A percentile compares a stretch with the other conserved stretches of the same genome.
These are phyloP conservation scores for Bergia puertoricense DNA, from an alignment of 92 coral and sea anemone genomes.

Conservation along the genomic window DNA sequence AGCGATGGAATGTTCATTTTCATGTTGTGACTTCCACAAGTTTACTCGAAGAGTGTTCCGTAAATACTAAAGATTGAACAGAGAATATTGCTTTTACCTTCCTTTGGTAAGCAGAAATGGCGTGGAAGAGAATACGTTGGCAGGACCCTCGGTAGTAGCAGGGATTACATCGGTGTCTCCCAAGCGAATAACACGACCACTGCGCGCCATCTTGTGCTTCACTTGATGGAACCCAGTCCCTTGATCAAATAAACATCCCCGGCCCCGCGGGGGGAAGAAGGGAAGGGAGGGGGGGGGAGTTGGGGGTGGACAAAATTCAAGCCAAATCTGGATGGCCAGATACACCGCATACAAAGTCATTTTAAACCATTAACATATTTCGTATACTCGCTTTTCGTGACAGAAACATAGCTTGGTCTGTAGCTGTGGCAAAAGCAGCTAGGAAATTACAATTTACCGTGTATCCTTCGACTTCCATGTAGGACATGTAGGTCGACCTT, in stretches of 20 bases:
- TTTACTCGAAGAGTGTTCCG: slow-evolving; percentile 8
- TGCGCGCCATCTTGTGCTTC: slow-evolving; percentile 77
- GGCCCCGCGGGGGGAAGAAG: background rate
- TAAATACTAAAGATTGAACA: background rate
- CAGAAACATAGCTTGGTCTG: too few relatives aligned
- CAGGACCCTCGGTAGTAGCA: slow-evolving; percentile 94
- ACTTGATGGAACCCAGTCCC: slow-evolving; percentile 35
- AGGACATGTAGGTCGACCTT: too few relatives aligned
- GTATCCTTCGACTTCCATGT: too few relatives aligned
- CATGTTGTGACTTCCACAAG: background rate
- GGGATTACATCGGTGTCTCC: slow-evolving; percentile 88
- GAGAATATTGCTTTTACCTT: slow-evolving; percentile 58
- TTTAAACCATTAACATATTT: too few relatives aligned
- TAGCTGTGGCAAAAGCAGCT: too few relatives aligned
- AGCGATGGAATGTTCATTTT: background rate
- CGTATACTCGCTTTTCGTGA: too few relatives aligned
- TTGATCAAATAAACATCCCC: background rate
- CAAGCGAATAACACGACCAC: slow-evolving; percentile 72
- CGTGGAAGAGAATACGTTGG: slow-evolving; percentile 95
- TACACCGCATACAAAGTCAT: too few relatives aligned
- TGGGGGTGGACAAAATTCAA: too few relatives aligned
- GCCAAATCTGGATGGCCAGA: too few relatives aligned
- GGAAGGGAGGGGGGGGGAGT: too few relatives aligned
- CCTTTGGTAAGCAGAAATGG: slow-evolving; percentile 88
- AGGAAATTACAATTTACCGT: too few relatives aligned